Evolutionary conservation across 1,140 invertebrate genomes (phyloP).

Genomic region (Monochamus saltuarius): DNA sequence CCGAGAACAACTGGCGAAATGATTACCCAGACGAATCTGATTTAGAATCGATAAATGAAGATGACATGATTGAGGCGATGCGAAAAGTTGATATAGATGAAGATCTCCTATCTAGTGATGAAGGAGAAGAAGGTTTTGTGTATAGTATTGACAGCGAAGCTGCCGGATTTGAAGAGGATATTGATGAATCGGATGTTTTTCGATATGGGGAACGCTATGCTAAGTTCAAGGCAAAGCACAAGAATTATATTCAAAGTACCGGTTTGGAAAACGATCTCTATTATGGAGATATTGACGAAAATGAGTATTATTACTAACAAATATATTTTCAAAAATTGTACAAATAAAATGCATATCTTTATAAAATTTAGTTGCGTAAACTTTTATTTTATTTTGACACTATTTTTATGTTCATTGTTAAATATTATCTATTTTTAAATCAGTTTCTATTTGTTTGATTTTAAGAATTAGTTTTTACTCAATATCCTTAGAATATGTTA

Average conservation of each 20-base stretch:
- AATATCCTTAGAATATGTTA: not conserved
- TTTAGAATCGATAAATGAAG: constrained; percentile 56
- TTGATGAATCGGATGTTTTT: constrained; percentile 55
- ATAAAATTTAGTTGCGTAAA: no score
- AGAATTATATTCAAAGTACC: constrained; percentile 40
- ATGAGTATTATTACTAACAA: constrained; percentile 29
- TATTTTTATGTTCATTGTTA: constrained; percentile 1
- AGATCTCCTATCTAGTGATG: constrained; percentile 57
- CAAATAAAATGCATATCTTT: no score
- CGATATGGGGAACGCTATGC: constrained; percentile 58
- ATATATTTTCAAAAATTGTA: no score
- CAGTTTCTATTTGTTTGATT: not conserved
- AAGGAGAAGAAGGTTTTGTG: constrained; percentile 52
- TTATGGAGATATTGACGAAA: constrained; percentile 42
- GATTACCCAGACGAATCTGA: constrained; percentile 61
- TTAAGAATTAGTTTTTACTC: no score
- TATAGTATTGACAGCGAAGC: constrained; percentile 41
- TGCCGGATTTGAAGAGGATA: constrained; percentile 50
- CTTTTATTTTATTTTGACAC: not conserved
- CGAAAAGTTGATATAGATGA: constrained; percentile 34
- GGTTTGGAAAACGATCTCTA: constrained; percentile 27
- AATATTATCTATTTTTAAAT: constrained; percentile 11
- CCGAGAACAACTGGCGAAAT: constrained; percentile 60
- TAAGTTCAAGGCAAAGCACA: constrained; percentile 55
- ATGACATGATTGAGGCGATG: constrained; percentile 53